Percentiles rank a stretch among this genome's conserved stretches.
These are phyloP conservation scores for Nesidiocoris tenuis DNA, from an alignment of 2,888 invertebrate species.

Conservation along the genomic window DNA sequence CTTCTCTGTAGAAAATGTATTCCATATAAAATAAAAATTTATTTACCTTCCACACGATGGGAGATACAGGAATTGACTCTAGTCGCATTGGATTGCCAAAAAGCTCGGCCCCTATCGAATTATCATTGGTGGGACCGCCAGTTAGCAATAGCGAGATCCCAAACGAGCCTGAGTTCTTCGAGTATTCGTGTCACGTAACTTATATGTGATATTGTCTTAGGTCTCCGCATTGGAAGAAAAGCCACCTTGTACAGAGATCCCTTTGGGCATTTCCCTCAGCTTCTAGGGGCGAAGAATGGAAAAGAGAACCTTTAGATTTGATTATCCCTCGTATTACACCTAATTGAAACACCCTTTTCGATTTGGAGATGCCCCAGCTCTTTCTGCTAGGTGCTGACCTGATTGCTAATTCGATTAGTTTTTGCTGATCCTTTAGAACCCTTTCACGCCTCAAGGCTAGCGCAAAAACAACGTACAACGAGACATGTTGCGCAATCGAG, in stretches of 20 bases:
- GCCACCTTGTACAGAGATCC: not conserved
- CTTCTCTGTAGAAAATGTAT: too few relatives aligned
- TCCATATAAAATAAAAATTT: too few relatives aligned
- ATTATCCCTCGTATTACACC: slow-evolving; percentile 42
- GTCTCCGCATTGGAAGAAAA: not conserved
- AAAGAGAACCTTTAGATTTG: slow-evolving; percentile 32
- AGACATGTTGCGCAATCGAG: not conserved
- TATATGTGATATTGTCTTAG: slow-evolving; percentile 44
- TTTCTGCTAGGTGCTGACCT: slow-evolving; percentile 25
- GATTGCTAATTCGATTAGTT: slow-evolving; percentile 40
- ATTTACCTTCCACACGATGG: too few relatives aligned
- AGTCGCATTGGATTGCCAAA: too few relatives aligned
- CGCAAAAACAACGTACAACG: not conserved
- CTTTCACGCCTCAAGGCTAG: slow-evolving; percentile 10
- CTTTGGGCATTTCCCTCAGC: slow-evolving; percentile 14
- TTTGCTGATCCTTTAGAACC: slow-evolving; percentile 34
- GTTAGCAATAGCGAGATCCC: too few relatives aligned
- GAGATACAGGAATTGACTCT: too few relatives aligned
- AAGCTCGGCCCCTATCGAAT: too few relatives aligned
- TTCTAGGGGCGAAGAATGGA: not conserved
- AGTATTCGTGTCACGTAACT: slow-evolving; percentile 43
- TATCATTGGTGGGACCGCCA: too few relatives aligned
- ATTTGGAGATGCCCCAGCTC: not conserved
- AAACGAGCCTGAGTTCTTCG: not conserved
- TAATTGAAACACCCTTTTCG: slow-evolving; percentile 43